Evolutionary conservation across 1,140 invertebrate genomes (phyloP).

Genomic region (Listronotus bonariensis): DNA sequence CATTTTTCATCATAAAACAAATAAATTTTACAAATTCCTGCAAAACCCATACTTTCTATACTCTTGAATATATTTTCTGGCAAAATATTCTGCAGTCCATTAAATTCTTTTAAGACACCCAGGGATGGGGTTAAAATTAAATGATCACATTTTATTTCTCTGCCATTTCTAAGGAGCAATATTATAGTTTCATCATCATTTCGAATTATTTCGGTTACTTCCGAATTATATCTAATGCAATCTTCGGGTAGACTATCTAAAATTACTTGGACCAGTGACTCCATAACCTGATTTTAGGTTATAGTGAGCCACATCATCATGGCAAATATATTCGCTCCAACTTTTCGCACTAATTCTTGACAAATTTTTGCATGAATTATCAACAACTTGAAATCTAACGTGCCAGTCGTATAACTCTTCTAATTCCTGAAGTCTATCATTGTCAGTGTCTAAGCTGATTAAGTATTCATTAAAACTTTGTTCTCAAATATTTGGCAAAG

Average conservation of each 20-base stretch:
- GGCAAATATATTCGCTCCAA: slow-evolving; percentile 63
- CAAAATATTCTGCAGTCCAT: slow-evolving; percentile 62
- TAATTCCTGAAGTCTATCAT: slow-evolving; percentile 50
- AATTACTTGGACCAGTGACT: slow-evolving; percentile 59
- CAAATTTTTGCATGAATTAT: slow-evolving; percentile 66
- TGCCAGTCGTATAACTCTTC: slow-evolving; percentile 67
- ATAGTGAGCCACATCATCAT: slow-evolving; percentile 62
- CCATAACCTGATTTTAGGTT: slow-evolving; percentile 65
- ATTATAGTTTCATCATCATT: slow-evolving; percentile 27
- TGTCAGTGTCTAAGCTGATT: slow-evolving; percentile 48
- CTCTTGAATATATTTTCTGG: slow-evolving; percentile 57
- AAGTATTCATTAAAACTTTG: slow-evolving; percentile 59
- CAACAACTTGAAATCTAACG: slow-evolving; percentile 66
- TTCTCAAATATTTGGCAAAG: slow-evolving; percentile 56
- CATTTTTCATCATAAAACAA: slow-evolving; percentile 69
- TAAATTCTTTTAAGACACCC: slow-evolving; percentile 65
- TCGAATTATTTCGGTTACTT: slow-evolving; percentile 57
- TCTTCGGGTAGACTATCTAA: slow-evolving; percentile 54
- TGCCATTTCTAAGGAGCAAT: slow-evolving; percentile 40
- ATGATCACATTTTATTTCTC: slow-evolving; percentile 51
- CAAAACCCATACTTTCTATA: slow-evolving; percentile 68
- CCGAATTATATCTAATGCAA: slow-evolving; percentile 56
- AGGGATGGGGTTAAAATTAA: slow-evolving; percentile 71
- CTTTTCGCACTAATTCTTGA: slow-evolving; percentile 61
- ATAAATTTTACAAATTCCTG: slow-evolving; percentile 73